A percentile compares a stretch with the other conserved stretches of the same genome.
These are phyloP conservation scores for Laupala kohalensis DNA, from an alignment of 1,140 invertebrate genomes.

Conservation along the genomic window DNA sequence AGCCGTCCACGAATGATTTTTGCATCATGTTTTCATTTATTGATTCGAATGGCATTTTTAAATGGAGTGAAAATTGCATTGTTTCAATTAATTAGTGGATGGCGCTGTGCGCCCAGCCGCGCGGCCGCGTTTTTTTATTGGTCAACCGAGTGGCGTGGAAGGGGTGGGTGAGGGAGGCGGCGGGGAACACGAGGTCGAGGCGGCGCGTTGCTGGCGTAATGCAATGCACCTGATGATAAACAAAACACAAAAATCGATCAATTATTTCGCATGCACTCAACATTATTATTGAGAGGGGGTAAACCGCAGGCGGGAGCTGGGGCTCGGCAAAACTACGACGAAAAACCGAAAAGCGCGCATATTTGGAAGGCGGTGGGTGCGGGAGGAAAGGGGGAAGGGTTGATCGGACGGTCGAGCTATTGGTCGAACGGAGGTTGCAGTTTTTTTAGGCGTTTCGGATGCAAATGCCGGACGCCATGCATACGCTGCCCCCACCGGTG, in stretches of 20 bases:
- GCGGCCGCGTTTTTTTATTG: constrained; percentile 9
- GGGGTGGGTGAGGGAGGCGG: not conserved
- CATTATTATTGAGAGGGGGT: constrained; percentile 12
- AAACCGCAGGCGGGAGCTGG: not conserved
- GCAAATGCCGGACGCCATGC: not conserved
- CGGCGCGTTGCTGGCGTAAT: not conserved
- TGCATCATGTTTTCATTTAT: constrained; percentile 14
- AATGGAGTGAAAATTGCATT: constrained; percentile 14
- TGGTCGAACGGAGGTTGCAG: not conserved
- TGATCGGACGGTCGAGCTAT: not conserved
- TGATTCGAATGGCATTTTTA: constrained; percentile 5
- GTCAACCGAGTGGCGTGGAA: constrained; percentile 10
- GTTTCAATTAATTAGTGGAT: constrained; percentile 16
- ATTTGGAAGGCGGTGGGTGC: not conserved
- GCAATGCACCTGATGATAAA: not conserved
- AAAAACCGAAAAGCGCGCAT: not conserved
- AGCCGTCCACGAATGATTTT: constrained; percentile 8
- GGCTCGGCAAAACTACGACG: not conserved
- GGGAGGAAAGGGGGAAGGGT: too few species aligned
- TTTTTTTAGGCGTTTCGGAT: not conserved
- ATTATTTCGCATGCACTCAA: constrained; percentile 15
- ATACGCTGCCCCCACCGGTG: not conserved
- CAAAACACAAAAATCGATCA: constrained; percentile 13
- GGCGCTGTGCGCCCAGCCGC: not conserved
- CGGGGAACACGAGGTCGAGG: not conserved